Conservation (phyloP, 1,140 invertebrate species). For the Pseudomyrmex dendroicus region DNA sequence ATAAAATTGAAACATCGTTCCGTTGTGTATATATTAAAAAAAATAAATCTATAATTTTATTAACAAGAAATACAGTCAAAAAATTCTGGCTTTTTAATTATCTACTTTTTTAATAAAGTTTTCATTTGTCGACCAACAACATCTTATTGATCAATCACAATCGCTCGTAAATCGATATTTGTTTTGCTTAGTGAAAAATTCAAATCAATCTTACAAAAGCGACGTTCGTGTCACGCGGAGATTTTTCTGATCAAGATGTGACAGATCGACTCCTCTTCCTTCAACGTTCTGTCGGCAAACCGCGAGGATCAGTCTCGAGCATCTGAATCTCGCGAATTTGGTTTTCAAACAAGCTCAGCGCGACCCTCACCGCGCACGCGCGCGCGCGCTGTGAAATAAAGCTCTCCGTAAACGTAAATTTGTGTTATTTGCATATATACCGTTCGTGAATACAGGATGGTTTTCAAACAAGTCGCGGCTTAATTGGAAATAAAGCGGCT, state of each 20-base stretch:
- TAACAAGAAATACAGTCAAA: too few relatives aligned
- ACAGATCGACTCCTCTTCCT: neutral
- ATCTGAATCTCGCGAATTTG: slow-evolving; percentile 52
- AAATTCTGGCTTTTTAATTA: too few relatives aligned
- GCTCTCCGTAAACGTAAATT: slow-evolving; percentile 35
- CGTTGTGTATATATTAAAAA: too few relatives aligned
- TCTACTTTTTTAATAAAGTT: too few relatives aligned
- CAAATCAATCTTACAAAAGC: neutral
- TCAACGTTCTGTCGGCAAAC: slow-evolving; percentile 38
- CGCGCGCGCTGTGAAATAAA: neutral
- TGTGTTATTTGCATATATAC: slow-evolving; percentile 47
- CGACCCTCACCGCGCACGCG: slow-evolving; percentile 11
- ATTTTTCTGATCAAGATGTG: neutral
- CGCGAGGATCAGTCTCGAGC: slow-evolving; percentile 14
- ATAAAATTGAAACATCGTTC: too few relatives aligned
- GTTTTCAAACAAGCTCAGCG: slow-evolving; percentile 38
- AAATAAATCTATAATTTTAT: too few relatives aligned
- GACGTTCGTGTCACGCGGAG: neutral
- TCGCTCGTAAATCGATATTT: neutral
- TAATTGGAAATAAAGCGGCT: slow-evolving; percentile 51
- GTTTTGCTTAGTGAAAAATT: neutral
- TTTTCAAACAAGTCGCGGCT: slow-evolving; percentile 33
- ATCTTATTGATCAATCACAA: neutral
- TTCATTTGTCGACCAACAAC: too few relatives aligned
- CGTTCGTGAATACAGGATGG: neutral